Conservation (phyloP, 2,888 invertebrate genomes). For the Chrysolina haemoptera region DNA sequence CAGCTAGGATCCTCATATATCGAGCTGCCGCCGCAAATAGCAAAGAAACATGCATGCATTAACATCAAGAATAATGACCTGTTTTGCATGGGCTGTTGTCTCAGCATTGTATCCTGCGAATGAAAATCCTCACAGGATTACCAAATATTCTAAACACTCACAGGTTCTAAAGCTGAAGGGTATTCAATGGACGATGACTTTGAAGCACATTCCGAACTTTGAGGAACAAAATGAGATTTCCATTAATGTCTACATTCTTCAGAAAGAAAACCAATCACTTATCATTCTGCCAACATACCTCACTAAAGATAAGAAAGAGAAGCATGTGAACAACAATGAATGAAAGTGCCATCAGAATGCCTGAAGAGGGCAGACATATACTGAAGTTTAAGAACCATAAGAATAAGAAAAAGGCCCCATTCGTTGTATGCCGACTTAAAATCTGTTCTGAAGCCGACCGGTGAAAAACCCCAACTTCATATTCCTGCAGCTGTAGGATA, state of each 20-base stretch:
- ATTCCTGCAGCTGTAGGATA: too few relatives aligned
- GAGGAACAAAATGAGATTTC: too few relatives aligned
- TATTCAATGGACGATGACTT: not conserved
- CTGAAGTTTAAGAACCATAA: too few relatives aligned
- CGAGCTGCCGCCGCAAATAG: constrained; percentile 48
- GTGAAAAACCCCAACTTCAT: too few relatives aligned
- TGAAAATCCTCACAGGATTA: not conserved
- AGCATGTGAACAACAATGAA: constrained; percentile 34
- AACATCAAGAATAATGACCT: constrained; percentile 58
- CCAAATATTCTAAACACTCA: not conserved
- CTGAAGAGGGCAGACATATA: too few relatives aligned
- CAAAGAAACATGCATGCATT: constrained; percentile 50
- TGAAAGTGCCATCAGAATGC: constrained; percentile 4
- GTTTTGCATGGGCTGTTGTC: constrained; percentile 56
- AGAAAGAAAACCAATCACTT: not conserved
- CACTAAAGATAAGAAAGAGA: too few relatives aligned
- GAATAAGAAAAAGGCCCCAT: too few relatives aligned
- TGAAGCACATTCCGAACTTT: too few relatives aligned
- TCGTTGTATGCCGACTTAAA: too few relatives aligned
- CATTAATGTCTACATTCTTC: too few relatives aligned
- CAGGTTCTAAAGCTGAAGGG: not conserved
- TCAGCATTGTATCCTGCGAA: constrained; percentile 19
- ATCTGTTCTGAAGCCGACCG: too few relatives aligned
- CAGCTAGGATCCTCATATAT: constrained; percentile 53
- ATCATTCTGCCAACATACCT: constrained; percentile 32